Base-by-base conservation (phyloP, 2,113 vertebrate genomes). In the Australoheros scitulus region DNA sequence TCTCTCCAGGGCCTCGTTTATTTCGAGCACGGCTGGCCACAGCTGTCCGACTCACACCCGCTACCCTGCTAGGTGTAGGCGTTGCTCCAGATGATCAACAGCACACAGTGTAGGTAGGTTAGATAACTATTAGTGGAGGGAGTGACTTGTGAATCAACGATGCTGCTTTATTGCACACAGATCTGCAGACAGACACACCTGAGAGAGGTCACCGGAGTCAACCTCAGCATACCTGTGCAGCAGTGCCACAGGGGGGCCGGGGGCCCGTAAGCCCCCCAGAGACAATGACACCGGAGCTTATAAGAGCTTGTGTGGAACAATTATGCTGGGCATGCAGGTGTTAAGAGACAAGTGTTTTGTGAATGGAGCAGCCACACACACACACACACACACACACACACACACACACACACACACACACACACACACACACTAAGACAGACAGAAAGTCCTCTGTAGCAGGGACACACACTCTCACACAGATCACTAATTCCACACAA, bases 1-100 rank as follows among this genome's bases (percentile, higher is more conserved):
- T 98, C 97, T 97, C 95, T 93, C 94, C 77, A 78, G 94, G 95
- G 91, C 79, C 91, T 86, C 94, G 95, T 96, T 97, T 95, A 95
- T 96, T 94, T 96, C 86, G 82, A 90, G 65, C 94, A 89, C 94
- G 96, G 96, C 96, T 94, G 87, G 83, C 94, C 95, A 95, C 97
- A 98, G 97, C 97, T 97, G 97, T 93, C 78, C 76, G 59, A 78
- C 90, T 94, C 84, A 79, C 94, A 82, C 89, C 92, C 89, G 72
- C 63, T 63, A 68, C 84, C 43, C 79, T 74, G 93, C 94, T 94
- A 95, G 96, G 95, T 96, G 94, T 93, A 92, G 75, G 82, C 18
- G 79, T 47, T 60, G 75, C 50, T 18, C 82, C 83, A 60, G 75
- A 93, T 92, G 94, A 89, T 79, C 80, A 61, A 63, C 81, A 82